Percentiles rank a stretch among this genome's conserved stretches.
Evolutionary conservation across 2,888 invertebrate genomes (phyloP).

Genomic region (Dilophus febrilis): DNA sequence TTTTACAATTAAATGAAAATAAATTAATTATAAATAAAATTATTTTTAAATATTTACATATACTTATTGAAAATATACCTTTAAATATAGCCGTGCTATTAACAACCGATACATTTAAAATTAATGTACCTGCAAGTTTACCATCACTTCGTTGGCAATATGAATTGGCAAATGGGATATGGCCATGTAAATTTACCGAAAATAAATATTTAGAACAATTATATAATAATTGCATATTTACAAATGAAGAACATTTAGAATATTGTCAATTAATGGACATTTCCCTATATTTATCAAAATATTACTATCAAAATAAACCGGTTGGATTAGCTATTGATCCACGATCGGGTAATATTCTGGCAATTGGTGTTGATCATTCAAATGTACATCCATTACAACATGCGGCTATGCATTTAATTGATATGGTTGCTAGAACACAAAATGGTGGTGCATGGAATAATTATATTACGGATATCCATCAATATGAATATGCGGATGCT

Average conservation of each 20-base stretch:
- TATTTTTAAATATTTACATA: background rate
- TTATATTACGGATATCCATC: background rate
- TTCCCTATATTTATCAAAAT: constrained; percentile 20
- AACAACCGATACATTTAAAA: too few relatives aligned
- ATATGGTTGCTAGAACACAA: constrained; percentile 68
- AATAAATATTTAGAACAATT: constrained; percentile 55
- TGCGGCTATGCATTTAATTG: constrained; percentile 69
- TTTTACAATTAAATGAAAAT: too few relatives aligned
- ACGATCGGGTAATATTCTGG: constrained; percentile 39
- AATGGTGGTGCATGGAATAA: constrained; percentile 54
- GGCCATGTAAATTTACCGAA: constrained; percentile 78
- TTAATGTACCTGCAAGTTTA: constrained; percentile 38
- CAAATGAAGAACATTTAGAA: constrained; percentile 30
- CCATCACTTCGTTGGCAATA: constrained; percentile 53
- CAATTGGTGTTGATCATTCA: constrained; percentile 42
- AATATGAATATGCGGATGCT: constrained; percentile 4
- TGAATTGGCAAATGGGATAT: constrained; percentile 37
- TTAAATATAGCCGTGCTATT: too few relatives aligned
- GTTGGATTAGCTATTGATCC: constrained; percentile 64
- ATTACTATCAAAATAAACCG: constrained; percentile 19
- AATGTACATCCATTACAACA: constrained; percentile 58
- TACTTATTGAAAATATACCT: too few relatives aligned
- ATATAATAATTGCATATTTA: constrained; percentile 43
- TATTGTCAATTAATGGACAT: constrained; percentile 43
- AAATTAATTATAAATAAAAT: background rate